A percentile compares a stretch with the other conserved stretches of the same genome.
These are phyloP conservation scores for Axinella damicornis DNA, from an alignment of 37 sponge, comb jelly and placozoan species.

Conservation along the genomic window DNA sequence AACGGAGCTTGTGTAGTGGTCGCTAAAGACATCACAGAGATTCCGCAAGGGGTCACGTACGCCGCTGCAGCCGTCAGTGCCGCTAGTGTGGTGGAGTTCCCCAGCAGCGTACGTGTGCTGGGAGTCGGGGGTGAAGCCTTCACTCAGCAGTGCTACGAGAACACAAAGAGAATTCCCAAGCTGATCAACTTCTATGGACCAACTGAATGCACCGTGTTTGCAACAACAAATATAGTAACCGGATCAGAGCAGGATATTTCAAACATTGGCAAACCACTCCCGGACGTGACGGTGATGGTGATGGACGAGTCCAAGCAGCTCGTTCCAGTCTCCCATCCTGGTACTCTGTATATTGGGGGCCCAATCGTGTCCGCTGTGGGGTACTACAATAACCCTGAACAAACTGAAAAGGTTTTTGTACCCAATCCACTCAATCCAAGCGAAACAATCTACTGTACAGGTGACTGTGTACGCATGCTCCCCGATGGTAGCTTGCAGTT, in stretches of 20 bases:
- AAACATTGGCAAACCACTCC: constrained; percentile 35
- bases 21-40: not conserved
- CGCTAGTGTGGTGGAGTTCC: constrained; percentile 1
- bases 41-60: constrained; percentile 9
- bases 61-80: not conserved
- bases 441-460: constrained; percentile 38
- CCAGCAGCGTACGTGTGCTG: not conserved
- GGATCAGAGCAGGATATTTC: not conserved
- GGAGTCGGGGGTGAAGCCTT: constrained; percentile 42
- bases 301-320: constrained; percentile 6
- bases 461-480: constrained; percentile 48
- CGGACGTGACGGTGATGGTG: constrained; percentile 8
- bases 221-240: constrained; percentile 1
- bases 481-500: constrained; percentile 40
- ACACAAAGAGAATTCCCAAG: constrained; percentile 4
- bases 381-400: constrained; percentile 37
- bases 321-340: constrained; percentile 21
- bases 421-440: constrained; percentile 19
- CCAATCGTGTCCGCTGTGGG: constrained; percentile 41
- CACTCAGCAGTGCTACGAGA: constrained; percentile 7
- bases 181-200: constrained; percentile 48
- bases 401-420: constrained; percentile 22
- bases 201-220: constrained; percentile 46
- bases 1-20: constrained; percentile 41
- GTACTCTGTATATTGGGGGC: constrained; percentile 58